Evolutionary conservation across 2,113 vertebrate genomes (phyloP).

Genomic region (Sitta europaea): DNA sequence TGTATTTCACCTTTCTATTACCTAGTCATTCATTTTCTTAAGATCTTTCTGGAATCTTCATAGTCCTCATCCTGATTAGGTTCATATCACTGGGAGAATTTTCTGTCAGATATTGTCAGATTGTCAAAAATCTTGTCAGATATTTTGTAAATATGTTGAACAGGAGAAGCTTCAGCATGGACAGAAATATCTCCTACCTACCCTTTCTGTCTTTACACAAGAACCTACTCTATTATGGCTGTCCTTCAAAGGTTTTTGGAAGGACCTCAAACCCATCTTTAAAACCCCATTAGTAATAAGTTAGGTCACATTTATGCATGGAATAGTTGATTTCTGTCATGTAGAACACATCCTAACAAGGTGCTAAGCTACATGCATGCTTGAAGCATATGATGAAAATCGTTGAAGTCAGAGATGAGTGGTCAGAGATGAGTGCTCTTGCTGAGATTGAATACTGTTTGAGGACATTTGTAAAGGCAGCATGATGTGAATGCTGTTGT

Average conservation of each 20-base stretch:
- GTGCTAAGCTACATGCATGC: not conserved
- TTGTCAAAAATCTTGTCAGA: not conserved
- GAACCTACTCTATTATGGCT: not conserved
- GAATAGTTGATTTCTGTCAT: not conserved
- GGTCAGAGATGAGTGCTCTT: not conserved
- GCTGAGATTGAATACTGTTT: not conserved
- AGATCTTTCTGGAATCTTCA: not conserved
- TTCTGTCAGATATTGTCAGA: too few relatives aligned
- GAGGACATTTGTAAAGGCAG: not conserved
- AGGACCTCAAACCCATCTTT: not conserved
- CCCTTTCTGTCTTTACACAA: not conserved
- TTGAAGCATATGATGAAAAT: not conserved
- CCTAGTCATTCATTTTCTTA: not conserved
- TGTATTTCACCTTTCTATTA: not conserved
- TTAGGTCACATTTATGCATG: not conserved
- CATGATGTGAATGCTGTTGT: not conserved
- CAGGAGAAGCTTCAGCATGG: not conserved
- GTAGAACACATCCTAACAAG: not conserved
- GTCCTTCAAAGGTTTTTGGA: not conserved
- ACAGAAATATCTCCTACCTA: not conserved
- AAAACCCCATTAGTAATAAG: not conserved
- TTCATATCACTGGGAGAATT: not conserved
- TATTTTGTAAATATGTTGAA: not conserved
- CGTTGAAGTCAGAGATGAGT: not conserved
- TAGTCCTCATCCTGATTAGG: not conserved